phyloP scores from a whole-genome alignment of 2,113 vertebrate genomes.

The Corvus moneduloides region DNA sequence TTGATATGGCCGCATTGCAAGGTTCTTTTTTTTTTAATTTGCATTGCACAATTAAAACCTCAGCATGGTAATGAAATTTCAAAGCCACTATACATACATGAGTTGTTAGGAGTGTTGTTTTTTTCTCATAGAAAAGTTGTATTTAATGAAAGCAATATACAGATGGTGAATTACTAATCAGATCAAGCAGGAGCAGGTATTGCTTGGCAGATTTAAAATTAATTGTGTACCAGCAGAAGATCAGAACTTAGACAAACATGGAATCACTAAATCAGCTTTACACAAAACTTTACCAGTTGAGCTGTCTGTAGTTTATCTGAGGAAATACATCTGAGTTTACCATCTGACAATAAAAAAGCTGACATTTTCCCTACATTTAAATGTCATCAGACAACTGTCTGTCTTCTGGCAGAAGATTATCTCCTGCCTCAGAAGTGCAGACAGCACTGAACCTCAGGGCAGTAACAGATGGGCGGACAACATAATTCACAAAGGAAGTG shows the following conservation, averaged over 20 bases:
- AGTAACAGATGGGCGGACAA: conserved; percentile 10
- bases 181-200: conserved; percentile 39
- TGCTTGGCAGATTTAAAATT: conserved; percentile 54
- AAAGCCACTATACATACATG: not conserved
- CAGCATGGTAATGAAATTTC: conserved; percentile 61
- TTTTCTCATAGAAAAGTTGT: conserved; percentile 15
- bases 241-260: conserved; percentile 38
- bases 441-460: not conserved
- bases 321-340: conserved; percentile 17
- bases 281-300: conserved; percentile 32
- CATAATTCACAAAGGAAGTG: conserved; percentile 47
- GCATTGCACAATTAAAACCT: conserved; percentile 71
- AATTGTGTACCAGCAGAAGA: conserved; percentile 16
- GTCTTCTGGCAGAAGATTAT: conserved; percentile 35
- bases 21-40: conserved; percentile 69
- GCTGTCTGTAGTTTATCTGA: conserved; percentile 18
- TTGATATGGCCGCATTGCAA: conserved; percentile 72
- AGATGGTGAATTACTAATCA: conserved; percentile 53
- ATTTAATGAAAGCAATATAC: conserved; percentile 54
- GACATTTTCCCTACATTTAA: conserved; percentile 56
- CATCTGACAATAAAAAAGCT: conserved; percentile 9
- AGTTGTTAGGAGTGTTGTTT: not conserved
- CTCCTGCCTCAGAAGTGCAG: not conserved
- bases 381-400: conserved; percentile 51
- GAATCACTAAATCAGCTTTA: conserved; percentile 42